A percentile compares a stretch with the other conserved stretches of the same genome.
Conservation (phyloP, 2,888 invertebrate genomes). For the Julus scandinavius region DNA sequence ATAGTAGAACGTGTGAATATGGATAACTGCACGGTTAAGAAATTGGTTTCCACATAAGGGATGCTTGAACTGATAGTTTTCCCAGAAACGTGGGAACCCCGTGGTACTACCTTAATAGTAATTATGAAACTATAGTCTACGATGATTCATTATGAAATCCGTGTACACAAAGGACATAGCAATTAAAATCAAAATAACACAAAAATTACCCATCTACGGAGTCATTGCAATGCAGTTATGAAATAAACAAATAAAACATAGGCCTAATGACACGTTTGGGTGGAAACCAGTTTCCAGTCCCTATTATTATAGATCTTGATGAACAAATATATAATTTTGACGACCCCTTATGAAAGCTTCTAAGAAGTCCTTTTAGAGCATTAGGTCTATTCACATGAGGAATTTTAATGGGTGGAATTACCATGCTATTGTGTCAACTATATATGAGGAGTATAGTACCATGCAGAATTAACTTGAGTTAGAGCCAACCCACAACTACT, state of each 20-base stretch:
- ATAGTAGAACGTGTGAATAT: too few relatives aligned
- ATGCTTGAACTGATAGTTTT: background rate
- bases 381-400: background rate
- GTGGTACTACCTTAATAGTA: background rate
- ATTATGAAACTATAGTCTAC: background rate
- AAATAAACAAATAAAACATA: constrained; percentile 9
- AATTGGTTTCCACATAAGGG: too few relatives aligned
- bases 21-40: too few relatives aligned
- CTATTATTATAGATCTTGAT: constrained; percentile 2
- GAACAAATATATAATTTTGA: background rate
- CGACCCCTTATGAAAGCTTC: background rate
- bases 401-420: background rate
- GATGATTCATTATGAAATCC: background rate
- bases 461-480: background rate
- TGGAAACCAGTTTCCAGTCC: constrained; percentile 4
- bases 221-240: background rate
- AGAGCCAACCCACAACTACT: background rate
- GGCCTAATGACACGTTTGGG: background rate
- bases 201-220: background rate
- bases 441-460: background rate
- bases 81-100: background rate
- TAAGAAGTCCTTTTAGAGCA: background rate
- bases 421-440: background rate
- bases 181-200: background rate
- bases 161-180: background rate